Base-by-base conservation (phyloP, 1,140 invertebrate species). In the Subanguina moxae region DNA sequence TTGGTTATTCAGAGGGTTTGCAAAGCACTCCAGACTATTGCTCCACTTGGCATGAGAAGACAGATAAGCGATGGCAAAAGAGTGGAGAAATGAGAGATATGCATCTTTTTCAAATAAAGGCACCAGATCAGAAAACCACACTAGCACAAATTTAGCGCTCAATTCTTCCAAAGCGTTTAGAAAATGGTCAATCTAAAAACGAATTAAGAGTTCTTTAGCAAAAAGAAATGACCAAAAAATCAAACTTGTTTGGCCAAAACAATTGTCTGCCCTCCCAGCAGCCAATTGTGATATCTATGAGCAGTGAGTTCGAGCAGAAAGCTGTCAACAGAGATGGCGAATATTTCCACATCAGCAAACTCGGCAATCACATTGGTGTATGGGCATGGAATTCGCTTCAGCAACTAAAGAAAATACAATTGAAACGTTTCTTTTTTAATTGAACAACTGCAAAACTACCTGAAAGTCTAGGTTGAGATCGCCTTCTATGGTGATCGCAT, bases 281-380 rank as follows among this genome's bases (percentile, higher is more conserved):
- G 64, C 81, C 81, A 82, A 42, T 82, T 81, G 66, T 82, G 80
- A 62, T 82, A 82, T 9, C 61, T 59, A 65, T 82, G 80, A 17
- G 80, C 78, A 21, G 71, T 67, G 17, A 81, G 63, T 56, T 82
- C 80, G 3, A 81, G 45, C 19, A 82, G 57, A 21, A 82, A 62
- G 9, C 70, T 75, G 64, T 82, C 80, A 11, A 82, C 19, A 8
- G 78, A 82, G 28, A 82, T 82, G 7, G 82, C 27, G 57, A 82
- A 82, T 48, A 82, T 82, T 56, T 82, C 80, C 1, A 82, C 80
- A 66, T 82, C 81, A 13, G 80, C 80, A 65, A 82, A 82, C 65
- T 82, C 80, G 5, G 71, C 58, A 27, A 82, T 82, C 42, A 82
- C 76, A 61, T 82, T 70, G 9, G 70, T 73, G 62, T 74, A 74